Percentiles rank a stretch among this genome's conserved stretches.
Evolutionary conservation across 1,140 invertebrate species (phyloP).

Genomic region (Nixonia krombeini): DNA sequence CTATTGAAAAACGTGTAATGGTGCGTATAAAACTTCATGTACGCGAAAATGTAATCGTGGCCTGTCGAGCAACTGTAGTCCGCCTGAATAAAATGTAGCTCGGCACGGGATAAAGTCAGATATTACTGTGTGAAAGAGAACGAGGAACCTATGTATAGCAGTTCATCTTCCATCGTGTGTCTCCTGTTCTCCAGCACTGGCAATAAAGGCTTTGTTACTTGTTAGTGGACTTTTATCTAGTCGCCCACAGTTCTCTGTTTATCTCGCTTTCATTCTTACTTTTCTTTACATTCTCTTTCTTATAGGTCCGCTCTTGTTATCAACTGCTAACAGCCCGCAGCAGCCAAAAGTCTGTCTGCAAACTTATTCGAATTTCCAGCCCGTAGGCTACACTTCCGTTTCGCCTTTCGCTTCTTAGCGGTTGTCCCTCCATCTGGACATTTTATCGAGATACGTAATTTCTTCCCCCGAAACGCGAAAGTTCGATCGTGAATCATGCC

Average conservation of each 20-base stretch:
- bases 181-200: background rate
- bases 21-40: no score
- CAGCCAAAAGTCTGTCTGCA: conserved; percentile 34
- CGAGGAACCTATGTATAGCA: conserved; percentile 28
- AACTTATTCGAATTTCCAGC: conserved; percentile 46
- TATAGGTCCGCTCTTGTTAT: conserved; percentile 33
- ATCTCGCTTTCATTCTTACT: conserved; percentile 45
- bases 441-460: conserved; percentile 44
- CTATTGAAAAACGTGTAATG: no score
- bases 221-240: conserved; percentile 53
- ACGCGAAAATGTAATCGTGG: no score
- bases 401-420: conserved; percentile 17
- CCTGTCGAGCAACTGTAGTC: no score
- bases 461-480: conserved; percentile 20
- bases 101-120: no score
- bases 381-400: conserved; percentile 34
- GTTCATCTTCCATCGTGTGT: conserved; percentile 6
- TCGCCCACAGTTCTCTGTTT: conserved; percentile 32
- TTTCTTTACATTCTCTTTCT: conserved; percentile 10
- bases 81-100: no score
- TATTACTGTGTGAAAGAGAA: background rate
- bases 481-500: conserved; percentile 25
- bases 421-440: conserved; percentile 48
- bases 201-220: conserved; percentile 46
- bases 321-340: conserved; percentile 47